Conservation (phyloP, 2,113 vertebrate genomes). For the Herpetotheres cachinnans region DNA sequence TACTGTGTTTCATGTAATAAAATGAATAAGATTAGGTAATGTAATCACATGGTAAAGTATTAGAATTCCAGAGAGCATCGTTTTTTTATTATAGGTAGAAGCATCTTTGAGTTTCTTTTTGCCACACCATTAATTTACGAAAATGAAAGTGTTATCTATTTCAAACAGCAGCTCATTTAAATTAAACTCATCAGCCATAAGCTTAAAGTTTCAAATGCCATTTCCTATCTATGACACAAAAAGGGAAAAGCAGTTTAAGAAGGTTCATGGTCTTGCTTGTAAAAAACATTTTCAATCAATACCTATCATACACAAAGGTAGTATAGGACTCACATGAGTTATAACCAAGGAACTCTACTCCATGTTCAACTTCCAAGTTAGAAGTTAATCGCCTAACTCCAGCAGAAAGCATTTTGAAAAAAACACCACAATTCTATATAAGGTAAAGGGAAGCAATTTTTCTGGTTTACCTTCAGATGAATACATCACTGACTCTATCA, state of each 20-base stretch:
- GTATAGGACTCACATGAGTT: background rate
- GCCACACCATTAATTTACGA: constrained; percentile 61
- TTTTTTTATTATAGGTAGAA: constrained; percentile 46
- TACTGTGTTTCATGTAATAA: constrained; percentile 1
- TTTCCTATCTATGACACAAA: constrained; percentile 49
- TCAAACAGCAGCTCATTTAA: constrained; percentile 73
- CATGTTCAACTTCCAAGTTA: background rate
- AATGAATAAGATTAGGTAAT: constrained; percentile 49
- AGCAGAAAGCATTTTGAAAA: background rate
- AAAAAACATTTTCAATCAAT: constrained; percentile 37
- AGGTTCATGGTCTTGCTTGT: constrained; percentile 14
- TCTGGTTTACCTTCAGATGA: background rate
- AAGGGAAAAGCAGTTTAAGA: constrained; percentile 40
- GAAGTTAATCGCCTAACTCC: constrained; percentile 12
- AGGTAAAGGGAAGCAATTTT: background rate
- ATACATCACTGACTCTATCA: background rate
- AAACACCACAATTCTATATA: background rate
- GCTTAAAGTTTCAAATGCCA: constrained; percentile 60
- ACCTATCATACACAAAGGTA: background rate
- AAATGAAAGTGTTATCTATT: constrained; percentile 71
- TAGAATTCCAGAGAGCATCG: constrained; percentile 20
- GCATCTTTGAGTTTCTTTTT: constrained; percentile 56
- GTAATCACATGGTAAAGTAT: constrained; percentile 40
- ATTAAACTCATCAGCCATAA: constrained; percentile 66
- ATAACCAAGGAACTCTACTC: background rate